A percentile compares a stretch with the other conserved stretches of the same genome.
phyloP scores from a whole-genome alignment of 2,888 invertebrate species.

The Theristus sp. region DNA sequence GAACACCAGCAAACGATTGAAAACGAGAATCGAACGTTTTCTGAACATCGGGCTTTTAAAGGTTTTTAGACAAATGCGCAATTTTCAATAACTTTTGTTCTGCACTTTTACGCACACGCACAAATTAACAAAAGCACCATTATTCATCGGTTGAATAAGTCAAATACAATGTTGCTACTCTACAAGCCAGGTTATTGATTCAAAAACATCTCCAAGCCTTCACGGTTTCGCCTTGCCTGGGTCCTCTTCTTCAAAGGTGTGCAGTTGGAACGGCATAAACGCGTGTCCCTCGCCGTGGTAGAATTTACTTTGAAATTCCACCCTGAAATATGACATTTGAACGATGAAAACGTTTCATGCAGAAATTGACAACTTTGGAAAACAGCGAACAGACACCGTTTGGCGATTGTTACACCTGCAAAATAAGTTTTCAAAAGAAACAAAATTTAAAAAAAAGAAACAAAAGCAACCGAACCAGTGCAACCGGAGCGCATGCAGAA shows the following conservation, averaged over 20 bases:
- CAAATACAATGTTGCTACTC: background rate
- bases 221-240: no score
- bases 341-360: background rate
- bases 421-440: no score
- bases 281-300: constrained; percentile 72
- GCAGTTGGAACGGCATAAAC: constrained; percentile 84
- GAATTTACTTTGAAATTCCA: constrained; percentile 97
- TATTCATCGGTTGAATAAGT: background rate
- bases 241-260: constrained; percentile 31
- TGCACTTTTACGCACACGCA: no score
- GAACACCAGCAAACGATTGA: background rate
- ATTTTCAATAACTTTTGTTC: no score
- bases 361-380: background rate
- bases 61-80: no score
- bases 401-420: no score
- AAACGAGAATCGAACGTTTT: background rate
- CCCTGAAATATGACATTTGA: constrained; percentile 43
- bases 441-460: no score
- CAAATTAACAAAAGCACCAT: no score
- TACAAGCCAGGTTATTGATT: no score
- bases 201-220: background rate
- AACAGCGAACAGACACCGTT: no score
- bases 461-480: constrained; percentile 22
- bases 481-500: constrained; percentile 30
- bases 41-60: background rate